Conservation (phyloP, 2,113 vertebrate species). For the Eretmochelys imbricata region DNA sequence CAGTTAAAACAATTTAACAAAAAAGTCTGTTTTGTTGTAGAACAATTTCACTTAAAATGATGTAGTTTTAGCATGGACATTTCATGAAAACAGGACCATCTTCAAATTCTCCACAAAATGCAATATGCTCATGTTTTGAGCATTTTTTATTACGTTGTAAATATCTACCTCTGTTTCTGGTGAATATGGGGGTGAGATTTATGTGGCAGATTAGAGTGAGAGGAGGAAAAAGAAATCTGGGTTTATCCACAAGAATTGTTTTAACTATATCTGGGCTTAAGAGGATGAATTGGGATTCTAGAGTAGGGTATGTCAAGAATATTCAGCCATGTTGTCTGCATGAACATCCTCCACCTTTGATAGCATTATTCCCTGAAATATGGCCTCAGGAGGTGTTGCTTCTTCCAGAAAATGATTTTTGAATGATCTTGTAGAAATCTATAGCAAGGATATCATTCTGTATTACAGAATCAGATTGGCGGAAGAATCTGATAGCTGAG, state of each 20-base stretch:
- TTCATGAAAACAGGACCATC: not conserved
- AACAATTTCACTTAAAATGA: not conserved
- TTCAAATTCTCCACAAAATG: not conserved
- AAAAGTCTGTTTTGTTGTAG: not conserved
- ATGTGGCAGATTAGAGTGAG: not conserved
- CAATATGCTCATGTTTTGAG: not conserved
- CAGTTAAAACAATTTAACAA: not conserved
- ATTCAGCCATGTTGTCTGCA: not conserved
- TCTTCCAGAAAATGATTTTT: not conserved
- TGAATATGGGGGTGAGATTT: not conserved
- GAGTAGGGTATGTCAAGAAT: not conserved
- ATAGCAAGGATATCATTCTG: not conserved
- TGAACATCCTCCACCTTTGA: not conserved
- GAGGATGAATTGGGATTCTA: not conserved
- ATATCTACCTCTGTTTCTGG: not conserved
- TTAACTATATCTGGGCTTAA: not conserved
- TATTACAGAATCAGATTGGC: not conserved
- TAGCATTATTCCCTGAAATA: not conserved
- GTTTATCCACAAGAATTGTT: not conserved
- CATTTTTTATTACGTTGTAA: not conserved
- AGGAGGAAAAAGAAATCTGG: not conserved
- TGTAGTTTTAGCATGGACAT: rapidly evolving
- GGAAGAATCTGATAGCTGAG: not conserved
- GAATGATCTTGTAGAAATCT: not conserved
- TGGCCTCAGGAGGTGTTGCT: not conserved